Evolutionary conservation across 2,888 invertebrate species (phyloP).

Genomic region (Cyaniris semiargus): DNA sequence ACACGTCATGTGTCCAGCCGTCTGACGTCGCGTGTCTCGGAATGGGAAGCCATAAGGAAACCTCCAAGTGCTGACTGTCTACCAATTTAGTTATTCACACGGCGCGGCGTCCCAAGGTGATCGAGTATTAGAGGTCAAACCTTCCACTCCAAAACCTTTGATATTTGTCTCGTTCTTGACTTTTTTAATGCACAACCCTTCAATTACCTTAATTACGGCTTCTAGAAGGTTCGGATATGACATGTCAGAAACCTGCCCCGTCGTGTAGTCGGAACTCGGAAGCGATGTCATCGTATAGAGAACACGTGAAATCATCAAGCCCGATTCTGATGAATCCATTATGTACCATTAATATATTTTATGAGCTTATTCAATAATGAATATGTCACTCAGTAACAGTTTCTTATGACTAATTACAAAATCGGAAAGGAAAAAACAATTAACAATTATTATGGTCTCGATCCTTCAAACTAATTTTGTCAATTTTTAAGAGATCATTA

Average conservation of each 20-base stretch:
- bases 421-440: too few species aligned
- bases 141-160: conserved; percentile 10
- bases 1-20: conserved; percentile 10
- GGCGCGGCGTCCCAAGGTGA: conserved; percentile 15
- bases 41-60: conserved; percentile 30
- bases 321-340: too few species aligned
- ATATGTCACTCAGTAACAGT: too few species aligned
- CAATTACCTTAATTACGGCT: conserved; percentile 10
- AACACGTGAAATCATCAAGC: not conserved
- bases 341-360: too few species aligned
- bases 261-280: too few species aligned
- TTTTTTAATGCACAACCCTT: not conserved
- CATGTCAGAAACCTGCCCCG: not conserved
- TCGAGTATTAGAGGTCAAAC: conserved; percentile 27
- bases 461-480: too few species aligned
- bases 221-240: not conserved
- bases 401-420: too few species aligned
- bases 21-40: conserved; percentile 11
- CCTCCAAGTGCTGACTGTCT: conserved; percentile 16
- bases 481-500: too few species aligned
- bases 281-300: not conserved
- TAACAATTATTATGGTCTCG: too few species aligned
- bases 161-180: conserved; percentile 24
- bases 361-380: too few species aligned
- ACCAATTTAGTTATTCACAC: conserved; percentile 26